Conservation (phyloP, 2,888 invertebrate genomes). For the Lasiommata megera region DNA sequence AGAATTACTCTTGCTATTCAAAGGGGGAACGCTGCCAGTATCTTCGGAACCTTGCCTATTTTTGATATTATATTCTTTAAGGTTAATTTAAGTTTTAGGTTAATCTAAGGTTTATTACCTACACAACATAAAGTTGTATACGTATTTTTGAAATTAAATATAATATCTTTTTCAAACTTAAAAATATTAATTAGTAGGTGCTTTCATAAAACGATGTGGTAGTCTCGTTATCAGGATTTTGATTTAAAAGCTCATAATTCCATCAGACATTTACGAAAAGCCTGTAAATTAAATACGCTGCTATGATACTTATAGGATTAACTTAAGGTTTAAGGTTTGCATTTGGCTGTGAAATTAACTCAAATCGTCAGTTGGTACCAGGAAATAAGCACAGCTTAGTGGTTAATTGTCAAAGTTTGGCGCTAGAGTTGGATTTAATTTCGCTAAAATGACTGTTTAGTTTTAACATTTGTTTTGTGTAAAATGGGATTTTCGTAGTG, state of each 20-base stretch:
- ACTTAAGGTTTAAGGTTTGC: conserved; percentile 20
- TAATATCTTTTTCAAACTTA: too few relatives aligned
- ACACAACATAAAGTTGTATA: too few relatives aligned
- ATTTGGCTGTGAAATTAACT: conserved; percentile 20
- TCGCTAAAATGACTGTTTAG: conserved; percentile 48
- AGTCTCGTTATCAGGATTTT: conserved; percentile 30
- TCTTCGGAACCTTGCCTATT: too few relatives aligned
- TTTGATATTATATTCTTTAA: too few relatives aligned
- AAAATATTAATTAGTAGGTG: too few relatives aligned
- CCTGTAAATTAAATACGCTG: conserved; percentile 10
- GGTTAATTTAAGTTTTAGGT: too few relatives aligned
- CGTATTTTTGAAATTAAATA: too few relatives aligned
- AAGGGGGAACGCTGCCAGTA: too few relatives aligned
- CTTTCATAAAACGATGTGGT: conserved; percentile 28
- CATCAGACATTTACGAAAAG: conserved; percentile 16
- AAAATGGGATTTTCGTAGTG: conserved; percentile 56
- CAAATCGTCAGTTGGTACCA: conserved; percentile 26
- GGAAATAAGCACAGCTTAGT: conserved; percentile 33
- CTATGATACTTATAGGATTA: background rate
- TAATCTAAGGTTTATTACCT: too few relatives aligned
- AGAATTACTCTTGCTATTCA: too few relatives aligned
- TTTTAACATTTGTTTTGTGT: conserved; percentile 46
- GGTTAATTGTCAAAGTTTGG: conserved; percentile 62
- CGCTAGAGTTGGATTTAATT: conserved; percentile 59
- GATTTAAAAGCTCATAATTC: conserved; percentile 32